Conservation (phyloP, 2,113 vertebrate genomes). For the Rutilus rutilus region DNA sequence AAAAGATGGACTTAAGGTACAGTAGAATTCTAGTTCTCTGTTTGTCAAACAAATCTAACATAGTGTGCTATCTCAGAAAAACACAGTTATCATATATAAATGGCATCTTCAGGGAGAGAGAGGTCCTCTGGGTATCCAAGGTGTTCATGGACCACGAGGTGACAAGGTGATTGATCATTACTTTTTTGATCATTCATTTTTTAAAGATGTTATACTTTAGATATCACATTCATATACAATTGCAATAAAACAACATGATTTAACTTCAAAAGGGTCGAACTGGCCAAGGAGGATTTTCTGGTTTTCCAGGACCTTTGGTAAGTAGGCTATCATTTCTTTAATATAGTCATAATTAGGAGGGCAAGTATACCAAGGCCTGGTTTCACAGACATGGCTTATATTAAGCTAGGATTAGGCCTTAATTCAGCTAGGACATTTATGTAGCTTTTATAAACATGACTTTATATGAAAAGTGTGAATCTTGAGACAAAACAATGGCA, state of each 20-base stretch:
- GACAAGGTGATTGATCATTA: slow-evolving; percentile 67
- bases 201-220: not conserved
- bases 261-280: slow-evolving; percentile 65
- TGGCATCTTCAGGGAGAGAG: slow-evolving; percentile 66
- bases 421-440: too few species aligned
- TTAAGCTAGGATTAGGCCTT: too few species aligned
- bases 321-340: slow-evolving; percentile 51
- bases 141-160: slow-evolving; percentile 68
- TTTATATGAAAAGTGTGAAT: too few species aligned
- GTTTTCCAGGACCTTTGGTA: slow-evolving; percentile 73
- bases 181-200: not conserved
- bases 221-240: not conserved
- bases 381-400: too few species aligned
- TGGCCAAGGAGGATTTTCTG: slow-evolving; percentile 72
- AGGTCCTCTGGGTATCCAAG: slow-evolving; percentile 67
- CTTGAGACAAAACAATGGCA: too few species aligned
- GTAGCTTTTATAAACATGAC: too few species aligned
- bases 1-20: slow-evolving; percentile 73
- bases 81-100: not conserved
- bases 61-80: not conserved
- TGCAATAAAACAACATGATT: slow-evolving; percentile 1
- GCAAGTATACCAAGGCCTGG: not conserved
- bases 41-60: not conserved
- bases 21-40: not conserved
- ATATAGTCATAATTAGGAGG: not conserved